Evolutionary conservation across 1,140 invertebrate genomes (phyloP).

Genomic region (Drosophila ohnishii): DNA sequence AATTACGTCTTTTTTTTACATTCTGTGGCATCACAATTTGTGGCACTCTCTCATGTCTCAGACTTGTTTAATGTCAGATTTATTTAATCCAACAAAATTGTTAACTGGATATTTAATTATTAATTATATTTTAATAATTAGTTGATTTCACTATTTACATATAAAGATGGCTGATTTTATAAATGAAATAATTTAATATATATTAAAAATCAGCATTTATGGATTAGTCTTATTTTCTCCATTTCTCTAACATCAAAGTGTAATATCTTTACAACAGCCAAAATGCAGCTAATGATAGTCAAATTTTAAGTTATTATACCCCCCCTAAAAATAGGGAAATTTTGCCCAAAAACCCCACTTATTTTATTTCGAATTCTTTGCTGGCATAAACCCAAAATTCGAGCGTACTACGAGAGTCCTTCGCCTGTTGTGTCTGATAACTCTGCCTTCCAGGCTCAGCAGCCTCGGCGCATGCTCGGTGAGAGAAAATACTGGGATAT

Average conservation of each 20-base stretch:
- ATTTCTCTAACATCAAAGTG: too few species aligned
- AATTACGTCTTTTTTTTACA: too few species aligned
- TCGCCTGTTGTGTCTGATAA: slow-evolving; percentile 49
- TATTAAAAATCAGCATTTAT: background rate
- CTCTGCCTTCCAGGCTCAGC: slow-evolving; percentile 50
- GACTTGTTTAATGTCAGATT: too few species aligned
- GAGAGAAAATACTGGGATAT: slow-evolving; percentile 53
- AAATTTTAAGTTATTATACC: background rate
- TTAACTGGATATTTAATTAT: too few species aligned
- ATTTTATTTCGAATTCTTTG: background rate
- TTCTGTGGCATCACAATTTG: too few species aligned
- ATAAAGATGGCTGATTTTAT: too few species aligned
- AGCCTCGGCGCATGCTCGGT: slow-evolving; percentile 22
- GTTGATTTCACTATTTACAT: too few species aligned
- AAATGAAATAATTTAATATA: too few species aligned
- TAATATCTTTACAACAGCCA: background rate
- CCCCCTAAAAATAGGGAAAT: slow-evolving; percentile 18
- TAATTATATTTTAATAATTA: too few species aligned
- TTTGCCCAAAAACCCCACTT: background rate
- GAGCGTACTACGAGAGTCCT: slow-evolving; percentile 13
- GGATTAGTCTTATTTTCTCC: too few species aligned
- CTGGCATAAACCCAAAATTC: slow-evolving; percentile 28
- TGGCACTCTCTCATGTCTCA: too few species aligned
- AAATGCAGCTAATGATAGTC: background rate
- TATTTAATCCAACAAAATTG: too few species aligned